phyloP scores from a whole-genome alignment of 1,140 invertebrate species.

The Brachionus plicatilis region DNA sequence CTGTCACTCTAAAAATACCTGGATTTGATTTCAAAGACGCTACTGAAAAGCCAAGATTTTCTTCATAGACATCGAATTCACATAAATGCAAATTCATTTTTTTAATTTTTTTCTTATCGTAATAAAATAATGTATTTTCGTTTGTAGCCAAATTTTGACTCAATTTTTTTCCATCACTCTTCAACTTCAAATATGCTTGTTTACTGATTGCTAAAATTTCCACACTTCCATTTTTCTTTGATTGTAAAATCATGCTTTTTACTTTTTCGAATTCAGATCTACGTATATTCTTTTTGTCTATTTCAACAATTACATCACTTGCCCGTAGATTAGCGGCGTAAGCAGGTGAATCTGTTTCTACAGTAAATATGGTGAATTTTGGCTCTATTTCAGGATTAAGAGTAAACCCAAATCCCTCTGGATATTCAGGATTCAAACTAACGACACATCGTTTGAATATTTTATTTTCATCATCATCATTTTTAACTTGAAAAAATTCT shows the following conservation, averaged over 20 bases:
- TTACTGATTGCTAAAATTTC: conserved; percentile 29
- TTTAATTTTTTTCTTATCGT: not conserved
- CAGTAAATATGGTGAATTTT: not conserved
- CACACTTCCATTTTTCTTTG: not conserved
- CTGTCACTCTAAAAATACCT: conserved; percentile 1
- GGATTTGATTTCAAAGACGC: not conserved
- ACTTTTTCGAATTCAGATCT: conserved; percentile 10
- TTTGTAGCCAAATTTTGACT: not conserved
- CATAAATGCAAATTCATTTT: not conserved
- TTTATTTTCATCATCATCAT: not conserved
- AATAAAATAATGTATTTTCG: not conserved
- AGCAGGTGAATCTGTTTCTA: conserved; percentile 6
- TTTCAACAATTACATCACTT: conserved; percentile 2
- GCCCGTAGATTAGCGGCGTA: conserved; percentile 16
- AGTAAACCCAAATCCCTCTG: conserved; percentile 14
- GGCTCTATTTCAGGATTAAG: not conserved
- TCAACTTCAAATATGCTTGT: not conserved
- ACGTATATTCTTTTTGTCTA: conserved; percentile 24
- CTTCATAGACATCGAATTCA: not conserved
- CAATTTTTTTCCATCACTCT: conserved; percentile 6
- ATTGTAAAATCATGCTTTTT: not conserved
- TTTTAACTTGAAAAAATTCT: no score
- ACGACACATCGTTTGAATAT: conserved; percentile 6
- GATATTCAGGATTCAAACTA: not conserved
- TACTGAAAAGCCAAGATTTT: conserved; percentile 3